Base-by-base conservation (phyloP, 2,113 vertebrate genomes). In the Eudyptes chrysolophus region DNA sequence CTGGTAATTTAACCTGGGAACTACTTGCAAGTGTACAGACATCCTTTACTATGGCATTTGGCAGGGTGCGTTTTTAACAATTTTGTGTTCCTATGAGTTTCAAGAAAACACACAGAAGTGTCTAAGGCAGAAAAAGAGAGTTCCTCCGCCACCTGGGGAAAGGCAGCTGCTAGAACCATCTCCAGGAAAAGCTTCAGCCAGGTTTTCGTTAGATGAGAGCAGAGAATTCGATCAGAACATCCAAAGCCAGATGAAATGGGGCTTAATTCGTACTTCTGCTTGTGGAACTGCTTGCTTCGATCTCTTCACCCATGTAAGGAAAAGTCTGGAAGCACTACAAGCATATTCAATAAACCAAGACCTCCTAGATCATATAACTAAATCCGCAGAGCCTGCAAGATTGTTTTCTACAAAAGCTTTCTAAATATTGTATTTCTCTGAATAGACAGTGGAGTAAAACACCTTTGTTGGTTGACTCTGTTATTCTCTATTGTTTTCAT, bases 21-120 rank as follows among this genome's bases (percentile, higher is more conserved):
- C 44, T 11, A 11, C 42, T 51, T 7, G 9, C 22, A 1, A 1
- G 9, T 9, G 0, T 40, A 2, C 30, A 1, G 10, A 12, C 0
- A 8, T 9, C 46, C 21, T 8, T 34, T 8, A 1, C 32, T 16
- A 51, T 1, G 42, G 30, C 19, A 2, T 54, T 38, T 8, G 26
- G 15, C 83, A 65, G 36, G 19, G 30, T 5, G 19, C 0, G 1
- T 9, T n/a, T 76, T 55, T 38, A 16, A 26, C 27, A 48, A 2
- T 55, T 55, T 8, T 6, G 9, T 9, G 6, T 3, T 62, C 69
- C 21, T 42, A 0, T 4, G 16, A 18, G 32, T 21, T 64, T 79
- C 32, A 15, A 40, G 40, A 77, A 27, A 68, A 44, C 34, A 42
- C 34, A 11, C 7, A 65, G 34, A 5, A 34, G 14, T 0, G 0